Evolutionary conservation across 2,113 vertebrate species (phyloP).

Genomic region (Toxotes chatareus): DNA sequence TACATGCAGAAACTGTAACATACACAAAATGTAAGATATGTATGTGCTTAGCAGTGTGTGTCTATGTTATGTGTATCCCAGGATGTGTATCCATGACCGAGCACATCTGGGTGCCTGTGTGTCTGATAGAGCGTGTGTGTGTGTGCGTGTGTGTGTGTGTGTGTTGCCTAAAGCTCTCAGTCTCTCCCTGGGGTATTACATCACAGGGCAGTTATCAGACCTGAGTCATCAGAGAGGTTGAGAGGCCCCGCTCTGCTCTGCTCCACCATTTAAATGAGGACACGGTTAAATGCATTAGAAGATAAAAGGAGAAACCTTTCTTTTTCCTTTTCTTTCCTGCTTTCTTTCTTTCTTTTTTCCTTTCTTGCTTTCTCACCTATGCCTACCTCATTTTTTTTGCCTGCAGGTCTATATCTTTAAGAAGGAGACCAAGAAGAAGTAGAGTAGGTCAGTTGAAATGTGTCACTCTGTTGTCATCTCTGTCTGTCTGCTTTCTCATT

Average conservation of each 20-base stretch:
- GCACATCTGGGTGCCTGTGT: conserved; percentile 52
- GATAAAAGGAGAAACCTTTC: neutral
- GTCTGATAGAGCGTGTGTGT: conserved; percentile 39
- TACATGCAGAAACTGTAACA: conserved; percentile 16
- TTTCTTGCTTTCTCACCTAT: neutral
- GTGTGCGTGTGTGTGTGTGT: conserved; percentile 23
- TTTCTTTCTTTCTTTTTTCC: neutral
- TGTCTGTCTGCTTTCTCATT: conserved; percentile 17
- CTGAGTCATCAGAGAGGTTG: conserved; percentile 75
- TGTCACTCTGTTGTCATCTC: conserved; percentile 20
- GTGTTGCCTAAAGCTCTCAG: conserved; percentile 58
- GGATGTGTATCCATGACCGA: conserved; percentile 5
- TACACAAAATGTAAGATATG: conserved; percentile 18
- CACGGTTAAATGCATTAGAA: conserved; percentile 40
- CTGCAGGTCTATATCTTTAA: neutral
- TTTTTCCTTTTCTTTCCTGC: neutral
- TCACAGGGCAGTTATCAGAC: conserved; percentile 73
- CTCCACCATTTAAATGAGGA: conserved; percentile 41
- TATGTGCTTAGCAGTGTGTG: conserved; percentile 10
- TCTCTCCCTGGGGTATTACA: conserved; percentile 66
- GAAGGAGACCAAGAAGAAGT: conserved; percentile 9
- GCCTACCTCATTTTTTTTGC: conserved; percentile 10
- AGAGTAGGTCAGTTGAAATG: conserved; percentile 42
- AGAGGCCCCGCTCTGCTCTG: conserved; percentile 52
- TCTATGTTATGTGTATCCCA: conserved; percentile 2